Evolutionary conservation across 2,113 vertebrate species (phyloP).

Genomic region (Proterorhinus semilunaris): DNA sequence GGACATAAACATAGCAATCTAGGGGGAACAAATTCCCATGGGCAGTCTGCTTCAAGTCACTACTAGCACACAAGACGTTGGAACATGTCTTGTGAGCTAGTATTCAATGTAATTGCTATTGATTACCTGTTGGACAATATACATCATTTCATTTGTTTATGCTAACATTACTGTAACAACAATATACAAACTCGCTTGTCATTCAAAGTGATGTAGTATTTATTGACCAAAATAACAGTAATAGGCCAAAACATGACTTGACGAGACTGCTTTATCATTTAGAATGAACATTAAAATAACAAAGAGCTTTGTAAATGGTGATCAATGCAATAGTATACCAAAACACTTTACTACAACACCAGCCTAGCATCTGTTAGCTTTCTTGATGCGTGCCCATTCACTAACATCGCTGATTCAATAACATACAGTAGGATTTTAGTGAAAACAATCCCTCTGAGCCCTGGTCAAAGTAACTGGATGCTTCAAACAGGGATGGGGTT

Average conservation of each 20-base stretch:
- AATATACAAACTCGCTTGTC: too few relatives aligned
- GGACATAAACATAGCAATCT: too few relatives aligned
- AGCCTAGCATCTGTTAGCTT: constrained; percentile 47
- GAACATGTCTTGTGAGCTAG: too few relatives aligned
- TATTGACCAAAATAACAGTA: too few relatives aligned
- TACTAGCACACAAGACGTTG: neutral
- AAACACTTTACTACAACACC: neutral
- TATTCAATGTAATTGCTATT: too few relatives aligned
- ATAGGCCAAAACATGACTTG: too few relatives aligned
- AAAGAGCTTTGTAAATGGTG: neutral
- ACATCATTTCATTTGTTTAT: too few relatives aligned
- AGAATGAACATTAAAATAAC: neutral
- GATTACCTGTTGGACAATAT: too few relatives aligned
- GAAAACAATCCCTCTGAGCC: neutral
- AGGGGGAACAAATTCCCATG: too few relatives aligned
- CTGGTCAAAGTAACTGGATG: constrained; percentile 5
- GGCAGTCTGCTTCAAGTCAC: too few relatives aligned
- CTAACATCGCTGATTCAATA: neutral
- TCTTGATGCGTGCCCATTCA: neutral
- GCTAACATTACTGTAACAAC: too few relatives aligned
- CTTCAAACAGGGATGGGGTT: constrained; percentile 6
- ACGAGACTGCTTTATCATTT: neutral
- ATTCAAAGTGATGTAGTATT: too few relatives aligned
- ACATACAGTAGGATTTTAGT: neutral
- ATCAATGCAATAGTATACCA: neutral